Percentiles rank a stretch among this genome's conserved stretches.
Conservation (phyloP, 2,113 vertebrate species). For the Amphiprion percula region DNA sequence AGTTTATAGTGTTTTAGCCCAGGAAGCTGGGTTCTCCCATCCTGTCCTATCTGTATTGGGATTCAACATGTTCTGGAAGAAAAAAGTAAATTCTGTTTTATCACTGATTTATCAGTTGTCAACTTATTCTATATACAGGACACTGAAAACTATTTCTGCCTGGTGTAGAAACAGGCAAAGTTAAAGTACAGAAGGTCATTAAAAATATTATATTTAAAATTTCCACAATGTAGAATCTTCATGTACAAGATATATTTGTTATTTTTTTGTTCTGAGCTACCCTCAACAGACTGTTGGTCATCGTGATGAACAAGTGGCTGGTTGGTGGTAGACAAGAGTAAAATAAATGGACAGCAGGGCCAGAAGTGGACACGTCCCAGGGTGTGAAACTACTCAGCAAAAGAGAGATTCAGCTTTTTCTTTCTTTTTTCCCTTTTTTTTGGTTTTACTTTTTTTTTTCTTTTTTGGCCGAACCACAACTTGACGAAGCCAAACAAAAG, state of each 20-base stretch:
- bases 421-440: slow-evolving; percentile 7
- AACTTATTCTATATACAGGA: slow-evolving; percentile 43
- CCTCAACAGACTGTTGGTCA: slow-evolving; percentile 5
- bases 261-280: neutral
- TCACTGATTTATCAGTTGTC: slow-evolving; percentile 9
- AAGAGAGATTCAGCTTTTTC: slow-evolving; percentile 3
- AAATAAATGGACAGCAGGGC: neutral
- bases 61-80: slow-evolving; percentile 37
- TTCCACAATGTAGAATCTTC: slow-evolving; percentile 34
- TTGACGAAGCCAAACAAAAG: slow-evolving; percentile 58
- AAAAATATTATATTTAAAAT: slow-evolving; percentile 43
- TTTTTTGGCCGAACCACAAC: slow-evolving; percentile 60
- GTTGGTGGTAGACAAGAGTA: neutral
- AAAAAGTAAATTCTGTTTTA: slow-evolving; percentile 4
- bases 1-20: slow-evolving; percentile 38
- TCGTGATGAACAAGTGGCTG: slow-evolving; percentile 3
- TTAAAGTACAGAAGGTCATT: slow-evolving; percentile 18
- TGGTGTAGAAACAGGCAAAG: slow-evolving; percentile 29
- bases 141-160: slow-evolving; percentile 11
- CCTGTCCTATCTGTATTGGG: slow-evolving; percentile 6
- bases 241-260: neutral
- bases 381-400: slow-evolving; percentile 19
- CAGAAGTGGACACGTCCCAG: slow-evolving; percentile 32
- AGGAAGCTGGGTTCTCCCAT: slow-evolving; percentile 13
- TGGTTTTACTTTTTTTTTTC: slow-evolving; percentile 17